Conservation (phyloP, 2,888 invertebrate genomes). For the Altica lythri region DNA sequence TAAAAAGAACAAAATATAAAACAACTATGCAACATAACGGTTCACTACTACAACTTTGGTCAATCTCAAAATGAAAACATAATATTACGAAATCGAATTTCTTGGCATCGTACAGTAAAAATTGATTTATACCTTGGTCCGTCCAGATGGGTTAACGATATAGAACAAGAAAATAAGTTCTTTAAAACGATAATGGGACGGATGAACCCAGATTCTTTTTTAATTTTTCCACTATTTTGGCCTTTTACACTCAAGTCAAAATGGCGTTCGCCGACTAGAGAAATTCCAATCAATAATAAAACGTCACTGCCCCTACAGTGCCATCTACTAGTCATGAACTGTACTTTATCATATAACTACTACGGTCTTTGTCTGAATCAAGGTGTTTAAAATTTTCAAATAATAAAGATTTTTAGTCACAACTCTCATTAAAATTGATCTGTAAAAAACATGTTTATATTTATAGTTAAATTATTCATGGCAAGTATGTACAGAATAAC, state of each 20-base stretch:
- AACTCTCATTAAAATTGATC: no score
- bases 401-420: no score
- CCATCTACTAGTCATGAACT: constrained; percentile 45
- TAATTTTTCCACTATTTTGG: constrained; percentile 51
- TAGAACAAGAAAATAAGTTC: constrained; percentile 56
- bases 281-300: constrained; percentile 56
- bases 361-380: no score
- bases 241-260: constrained; percentile 56
- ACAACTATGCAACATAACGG: constrained; percentile 46
- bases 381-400: no score
- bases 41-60: constrained; percentile 42
- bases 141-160: constrained; percentile 70
- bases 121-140: constrained; percentile 73
- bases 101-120: constrained; percentile 39
- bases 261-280: constrained; percentile 59
- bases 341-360: no score
- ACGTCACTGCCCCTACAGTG: constrained; percentile 50
- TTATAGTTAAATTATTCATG: no score
- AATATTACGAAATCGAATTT: constrained; percentile 49
- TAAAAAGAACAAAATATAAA: constrained; percentile 20
- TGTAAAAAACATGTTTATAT: no score
- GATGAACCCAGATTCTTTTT: constrained; percentile 56
- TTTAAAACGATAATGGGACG: constrained; percentile 53
- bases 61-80: constrained; percentile 51
- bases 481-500: no score